Evolutionary conservation across 2,113 vertebrate genomes (phyloP).

Genomic region (Elachura formosa): DNA sequence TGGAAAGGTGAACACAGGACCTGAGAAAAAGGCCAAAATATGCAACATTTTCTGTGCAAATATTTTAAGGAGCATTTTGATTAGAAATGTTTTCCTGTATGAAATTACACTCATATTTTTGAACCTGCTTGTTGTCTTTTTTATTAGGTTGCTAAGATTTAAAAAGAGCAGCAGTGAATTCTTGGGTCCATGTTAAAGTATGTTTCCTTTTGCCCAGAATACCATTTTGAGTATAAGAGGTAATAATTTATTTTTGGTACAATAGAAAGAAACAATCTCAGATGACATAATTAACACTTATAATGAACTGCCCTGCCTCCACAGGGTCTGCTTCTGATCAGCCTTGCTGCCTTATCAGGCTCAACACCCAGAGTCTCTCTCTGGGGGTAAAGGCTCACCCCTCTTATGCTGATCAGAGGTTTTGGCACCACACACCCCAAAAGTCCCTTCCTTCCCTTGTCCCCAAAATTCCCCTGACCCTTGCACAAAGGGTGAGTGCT

Average conservation of each 20-base stretch:
- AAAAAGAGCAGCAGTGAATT: background rate
- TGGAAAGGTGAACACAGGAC: background rate
- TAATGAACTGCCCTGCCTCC: background rate
- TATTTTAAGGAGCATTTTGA: background rate
- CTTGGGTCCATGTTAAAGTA: background rate
- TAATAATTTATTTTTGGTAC: background rate
- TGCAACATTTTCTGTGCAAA: background rate
- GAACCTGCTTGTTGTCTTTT: background rate
- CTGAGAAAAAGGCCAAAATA: background rate
- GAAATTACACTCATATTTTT: background rate
- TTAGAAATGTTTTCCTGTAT: background rate
- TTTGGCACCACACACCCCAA: background rate
- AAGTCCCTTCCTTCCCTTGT: background rate
- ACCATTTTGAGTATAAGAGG: background rate
- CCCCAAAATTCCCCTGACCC: background rate
- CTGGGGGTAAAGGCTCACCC: too few species aligned
- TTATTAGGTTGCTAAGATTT: background rate
- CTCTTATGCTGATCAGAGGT: accelerated
- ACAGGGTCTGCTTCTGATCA: background rate
- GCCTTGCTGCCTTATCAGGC: background rate
- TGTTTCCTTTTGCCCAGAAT: background rate
- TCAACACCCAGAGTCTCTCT: background rate
- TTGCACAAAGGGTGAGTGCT: background rate
- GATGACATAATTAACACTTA: background rate
- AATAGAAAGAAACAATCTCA: background rate